phyloP scores from a whole-genome alignment of 1,140 invertebrate species.

The Tetraneura akinire region DNA sequence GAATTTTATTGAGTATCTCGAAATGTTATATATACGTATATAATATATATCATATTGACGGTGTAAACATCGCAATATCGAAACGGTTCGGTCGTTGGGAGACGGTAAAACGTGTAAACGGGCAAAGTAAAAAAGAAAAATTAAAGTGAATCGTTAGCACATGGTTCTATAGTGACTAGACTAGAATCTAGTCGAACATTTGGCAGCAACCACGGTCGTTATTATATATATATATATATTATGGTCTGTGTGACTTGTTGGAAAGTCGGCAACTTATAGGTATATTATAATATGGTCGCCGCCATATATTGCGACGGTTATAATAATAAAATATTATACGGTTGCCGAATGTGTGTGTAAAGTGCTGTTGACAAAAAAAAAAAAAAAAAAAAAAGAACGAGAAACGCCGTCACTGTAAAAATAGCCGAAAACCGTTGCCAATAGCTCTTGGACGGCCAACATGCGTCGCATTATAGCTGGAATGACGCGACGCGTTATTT shows the following conservation, averaged over 20 bases:
- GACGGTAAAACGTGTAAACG: not conserved
- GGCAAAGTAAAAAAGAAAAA: too few relatives aligned
- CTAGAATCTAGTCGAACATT: conserved; percentile 13
- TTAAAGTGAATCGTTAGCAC: not conserved
- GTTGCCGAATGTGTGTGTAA: not conserved
- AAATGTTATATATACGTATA: too few relatives aligned
- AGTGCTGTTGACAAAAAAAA: conserved; percentile 17
- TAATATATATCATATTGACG: too few relatives aligned
- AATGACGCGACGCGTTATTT: conserved; percentile 32
- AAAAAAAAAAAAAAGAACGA: not conserved
- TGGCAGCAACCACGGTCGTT: not conserved
- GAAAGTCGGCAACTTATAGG: not conserved
- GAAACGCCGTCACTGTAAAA: not conserved
- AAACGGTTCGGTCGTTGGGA: too few relatives aligned
- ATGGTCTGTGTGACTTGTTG: not conserved
- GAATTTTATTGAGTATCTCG: too few relatives aligned
- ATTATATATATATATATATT: too few relatives aligned
- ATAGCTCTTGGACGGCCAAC: conserved; percentile 4
- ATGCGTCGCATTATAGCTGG: not conserved
- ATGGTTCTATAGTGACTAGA: too few relatives aligned
- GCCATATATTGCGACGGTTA: not conserved
- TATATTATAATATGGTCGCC: not conserved
- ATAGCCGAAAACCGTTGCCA: conserved; percentile 41
- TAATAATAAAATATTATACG: not conserved
- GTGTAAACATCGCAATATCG: too few relatives aligned